Evolutionary conservation across 2,888 invertebrate species (phyloP).

Genomic region (Cosmopolites sordidus): DNA sequence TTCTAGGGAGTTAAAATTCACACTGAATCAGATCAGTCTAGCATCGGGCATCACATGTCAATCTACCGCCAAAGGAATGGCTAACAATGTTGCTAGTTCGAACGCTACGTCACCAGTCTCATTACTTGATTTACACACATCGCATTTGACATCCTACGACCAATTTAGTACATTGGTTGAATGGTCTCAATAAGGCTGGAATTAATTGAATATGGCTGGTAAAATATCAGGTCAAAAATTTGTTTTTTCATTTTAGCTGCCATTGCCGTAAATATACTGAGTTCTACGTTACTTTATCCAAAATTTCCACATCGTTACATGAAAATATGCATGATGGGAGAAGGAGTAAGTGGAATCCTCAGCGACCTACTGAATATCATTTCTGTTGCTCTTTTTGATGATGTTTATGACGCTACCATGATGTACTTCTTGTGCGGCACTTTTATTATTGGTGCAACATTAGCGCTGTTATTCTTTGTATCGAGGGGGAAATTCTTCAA

Average conservation of each 20-base stretch:
- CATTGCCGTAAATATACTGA: slow-evolving; percentile 23
- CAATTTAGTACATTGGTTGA: too few relatives aligned
- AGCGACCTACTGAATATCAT: slow-evolving; percentile 22
- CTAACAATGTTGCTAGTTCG: too few relatives aligned
- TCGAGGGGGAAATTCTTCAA: not conserved
- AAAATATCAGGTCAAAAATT: too few relatives aligned
- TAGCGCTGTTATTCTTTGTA: not conserved
- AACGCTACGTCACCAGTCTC: too few relatives aligned
- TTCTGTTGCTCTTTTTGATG: slow-evolving; percentile 13
- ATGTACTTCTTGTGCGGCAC: slow-evolving; percentile 1
- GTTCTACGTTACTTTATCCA: slow-evolving; percentile 21
- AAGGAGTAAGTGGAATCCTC: slow-evolving; percentile 27
- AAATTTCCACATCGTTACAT: slow-evolving; percentile 28
- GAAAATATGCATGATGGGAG: slow-evolving; percentile 25
- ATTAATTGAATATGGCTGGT: too few relatives aligned
- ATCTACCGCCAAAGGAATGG: too few relatives aligned
- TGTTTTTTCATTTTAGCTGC: slow-evolving; percentile 15
- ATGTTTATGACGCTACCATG: not conserved
- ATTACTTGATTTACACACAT: too few relatives aligned
- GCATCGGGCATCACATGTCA: too few relatives aligned
- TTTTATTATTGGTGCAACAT: not conserved
- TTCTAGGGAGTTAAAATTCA: too few relatives aligned
- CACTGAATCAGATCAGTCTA: too few relatives aligned
- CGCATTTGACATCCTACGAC: too few relatives aligned
- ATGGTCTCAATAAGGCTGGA: too few relatives aligned